Evolutionary conservation across 2,113 vertebrate genomes (phyloP).

Genomic region (Chaetodon auriga): DNA sequence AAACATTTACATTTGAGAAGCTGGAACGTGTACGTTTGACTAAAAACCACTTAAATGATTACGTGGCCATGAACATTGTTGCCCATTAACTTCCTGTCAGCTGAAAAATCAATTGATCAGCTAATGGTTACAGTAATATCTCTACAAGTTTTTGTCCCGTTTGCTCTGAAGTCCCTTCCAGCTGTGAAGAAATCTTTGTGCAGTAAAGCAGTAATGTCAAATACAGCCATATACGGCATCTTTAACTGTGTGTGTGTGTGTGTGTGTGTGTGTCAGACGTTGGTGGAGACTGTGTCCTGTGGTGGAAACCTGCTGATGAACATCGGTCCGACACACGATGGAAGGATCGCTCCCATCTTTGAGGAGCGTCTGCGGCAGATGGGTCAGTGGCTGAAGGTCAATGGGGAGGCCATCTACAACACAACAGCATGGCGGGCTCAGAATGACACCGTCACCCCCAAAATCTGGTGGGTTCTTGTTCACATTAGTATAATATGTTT

Average conservation of each 20-base stretch:
- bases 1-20: background rate
- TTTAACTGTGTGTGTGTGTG: background rate
- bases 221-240: no score
- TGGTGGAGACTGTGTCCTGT: constrained; percentile 93
- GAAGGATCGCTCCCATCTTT: constrained; percentile 89
- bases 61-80: background rate
- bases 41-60: background rate
- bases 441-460: constrained; percentile 87
- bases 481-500: background rate
- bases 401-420: constrained; percentile 92
- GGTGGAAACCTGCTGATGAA: constrained; percentile 97
- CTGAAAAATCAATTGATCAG: background rate
- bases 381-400: constrained; percentile 93
- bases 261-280: constrained; percentile 66
- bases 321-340: constrained; percentile 92
- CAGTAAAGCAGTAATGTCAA: no score
- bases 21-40: background rate
- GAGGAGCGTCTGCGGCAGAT: constrained; percentile 94
- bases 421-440: constrained; percentile 90
- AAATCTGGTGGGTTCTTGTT: constrained; percentile 86
- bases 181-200: background rate
- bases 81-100: background rate
- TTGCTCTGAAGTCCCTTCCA: background rate
- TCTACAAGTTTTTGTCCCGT: no score
- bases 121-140: background rate